These are phyloP conservation scores for Python bivittatus DNA, from an alignment of 2,113 vertebrate species.

Conservation along the genomic window DNA sequence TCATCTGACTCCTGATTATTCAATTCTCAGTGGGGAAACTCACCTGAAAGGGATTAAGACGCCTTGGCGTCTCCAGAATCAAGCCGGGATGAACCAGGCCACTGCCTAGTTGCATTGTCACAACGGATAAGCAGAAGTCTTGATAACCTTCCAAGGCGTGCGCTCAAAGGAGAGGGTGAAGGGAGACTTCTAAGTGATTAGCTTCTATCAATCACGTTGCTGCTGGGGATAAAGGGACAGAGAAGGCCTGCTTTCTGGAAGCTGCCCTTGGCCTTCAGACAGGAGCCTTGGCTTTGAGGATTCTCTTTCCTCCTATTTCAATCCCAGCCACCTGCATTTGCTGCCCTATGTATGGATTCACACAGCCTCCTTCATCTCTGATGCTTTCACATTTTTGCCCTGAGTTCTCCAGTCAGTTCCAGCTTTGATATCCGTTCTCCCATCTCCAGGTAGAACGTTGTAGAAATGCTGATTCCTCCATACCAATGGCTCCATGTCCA, in stretches of 20 bases:
- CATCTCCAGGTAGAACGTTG: not conserved
- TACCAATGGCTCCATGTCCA: not conserved
- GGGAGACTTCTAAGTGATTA: constrained; percentile 6
- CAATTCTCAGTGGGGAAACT: not conserved
- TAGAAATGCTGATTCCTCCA: not conserved
- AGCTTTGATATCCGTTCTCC: not conserved
- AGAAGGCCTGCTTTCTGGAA: constrained; percentile 1
- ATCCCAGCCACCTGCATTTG: not conserved
- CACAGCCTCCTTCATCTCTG: not conserved
- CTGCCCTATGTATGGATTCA: not conserved
- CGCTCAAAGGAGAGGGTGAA: not conserved
- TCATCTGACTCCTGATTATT: not conserved
- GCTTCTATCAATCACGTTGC: not conserved
- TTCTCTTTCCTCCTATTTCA: not conserved
- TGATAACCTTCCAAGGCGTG: constrained; percentile 2
- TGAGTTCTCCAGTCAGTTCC: not conserved
- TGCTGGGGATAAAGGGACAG: not conserved
- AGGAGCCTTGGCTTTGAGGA: not conserved
- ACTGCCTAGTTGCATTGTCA: not conserved
- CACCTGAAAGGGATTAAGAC: not conserved
- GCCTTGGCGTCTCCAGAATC: not conserved
- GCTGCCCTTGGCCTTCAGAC: not conserved
- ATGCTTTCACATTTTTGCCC: not conserved
- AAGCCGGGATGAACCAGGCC: not conserved
- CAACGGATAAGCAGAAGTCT: constrained; percentile 15